Evolutionary conservation across 2,888 invertebrate genomes (phyloP), one percentile per base, ranked within the genome.

Genomic region (Agonum fuliginosum): DNA sequence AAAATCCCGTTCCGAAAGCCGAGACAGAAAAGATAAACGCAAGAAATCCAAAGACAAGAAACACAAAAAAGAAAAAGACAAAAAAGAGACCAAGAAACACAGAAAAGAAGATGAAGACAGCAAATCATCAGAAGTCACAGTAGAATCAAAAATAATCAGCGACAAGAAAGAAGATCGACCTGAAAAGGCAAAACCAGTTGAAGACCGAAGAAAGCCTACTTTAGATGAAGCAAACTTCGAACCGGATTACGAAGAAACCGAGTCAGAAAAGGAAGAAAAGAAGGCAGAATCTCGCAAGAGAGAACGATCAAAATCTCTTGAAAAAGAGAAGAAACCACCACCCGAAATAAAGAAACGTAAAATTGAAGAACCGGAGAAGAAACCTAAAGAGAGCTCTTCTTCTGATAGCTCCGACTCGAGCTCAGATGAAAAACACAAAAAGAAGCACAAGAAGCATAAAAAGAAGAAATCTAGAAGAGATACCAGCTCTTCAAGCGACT

Each of bases 161-260:
- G 80, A 80, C 81, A 82, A 81, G 79, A 78, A 19, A 80, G 48
- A 81, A 43, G 67, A 71, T 43, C 70, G 77, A 46, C 10, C 58
- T 14, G 58, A 54, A 62, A 82, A 81, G 46, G 78, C 80, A 5
- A 81, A 79, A 76, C 78, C 82, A 6, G 79, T 82, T 0, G 83
- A 84, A 19, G 83, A 84, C 79, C 82, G 91, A 79, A 92, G 93
- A 81, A 92, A 93, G 82, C 90, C 92, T 5, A 90, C 91, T 3
- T 86, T 93, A 46, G 93, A 94, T 81, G 94, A 94, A 86, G 90
- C 93, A 0, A 92, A 89, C 83, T 93, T 93, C 83, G 93, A 92
- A 82, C 93, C 93, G 0, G 93, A 94, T 83, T 93, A 94, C 84
- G 93, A 93, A 3, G 93, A 93, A 78, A 89, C 88, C 17, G 93